These are phyloP conservation scores for Erebia palarica DNA, from an alignment of 2,888 invertebrate genomes.

Conservation along the genomic window DNA sequence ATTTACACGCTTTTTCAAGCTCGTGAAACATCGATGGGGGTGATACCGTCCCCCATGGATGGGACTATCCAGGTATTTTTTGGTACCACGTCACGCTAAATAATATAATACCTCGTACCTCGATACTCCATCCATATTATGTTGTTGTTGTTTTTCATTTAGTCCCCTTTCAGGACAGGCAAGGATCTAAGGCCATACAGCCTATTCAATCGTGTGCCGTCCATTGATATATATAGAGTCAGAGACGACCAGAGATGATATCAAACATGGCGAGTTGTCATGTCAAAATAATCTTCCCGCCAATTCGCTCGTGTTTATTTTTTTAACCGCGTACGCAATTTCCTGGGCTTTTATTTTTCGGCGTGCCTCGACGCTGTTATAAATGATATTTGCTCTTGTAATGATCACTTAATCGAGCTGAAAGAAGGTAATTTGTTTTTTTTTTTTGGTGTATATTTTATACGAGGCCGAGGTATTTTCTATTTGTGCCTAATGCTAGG, in stretches of 20 bases:
- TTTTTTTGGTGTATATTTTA: constrained; percentile 41
- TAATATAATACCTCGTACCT: no score
- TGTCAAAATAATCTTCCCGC: constrained; percentile 57
- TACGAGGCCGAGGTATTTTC: constrained; percentile 51
- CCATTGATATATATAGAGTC: no score
- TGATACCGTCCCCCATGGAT: no score
- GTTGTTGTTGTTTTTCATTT: no score
- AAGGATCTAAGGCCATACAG: no score
- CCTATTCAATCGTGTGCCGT: no score
- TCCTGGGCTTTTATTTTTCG: constrained; percentile 63
- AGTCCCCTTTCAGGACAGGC: no score
- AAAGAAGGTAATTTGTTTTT: constrained; percentile 63
- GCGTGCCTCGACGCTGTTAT: constrained; percentile 53
- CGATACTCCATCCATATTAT: no score
- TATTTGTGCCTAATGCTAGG: constrained; percentile 69
- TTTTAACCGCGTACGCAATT: constrained; percentile 69
- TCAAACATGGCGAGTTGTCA: constrained; percentile 66
- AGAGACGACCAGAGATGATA: constrained; percentile 49
- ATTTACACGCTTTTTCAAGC: no score
- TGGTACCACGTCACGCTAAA: no score
- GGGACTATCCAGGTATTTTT: no score
- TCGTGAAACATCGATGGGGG: no score
- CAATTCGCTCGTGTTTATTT: constrained; percentile 47
- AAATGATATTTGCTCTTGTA: constrained; percentile 68
- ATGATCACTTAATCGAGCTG: constrained; percentile 74